phyloP scores from a whole-genome alignment of 2,888 invertebrate genomes.

The Actias luna region DNA sequence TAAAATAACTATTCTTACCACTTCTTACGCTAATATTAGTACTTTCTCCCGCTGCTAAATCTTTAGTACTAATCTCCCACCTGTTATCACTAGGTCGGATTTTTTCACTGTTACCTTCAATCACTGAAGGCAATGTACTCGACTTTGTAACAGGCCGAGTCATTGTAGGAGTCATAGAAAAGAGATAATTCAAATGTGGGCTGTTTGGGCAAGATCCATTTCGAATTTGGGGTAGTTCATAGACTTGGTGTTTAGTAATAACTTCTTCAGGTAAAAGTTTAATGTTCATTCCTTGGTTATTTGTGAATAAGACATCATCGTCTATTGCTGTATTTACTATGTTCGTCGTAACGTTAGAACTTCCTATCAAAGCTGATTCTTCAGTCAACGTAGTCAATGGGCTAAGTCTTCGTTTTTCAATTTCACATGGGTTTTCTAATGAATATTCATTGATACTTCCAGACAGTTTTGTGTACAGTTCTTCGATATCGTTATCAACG shows the following conservation, averaged over 20 bases:
- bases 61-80: constrained; percentile 51
- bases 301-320: constrained; percentile 46
- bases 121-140: constrained; percentile 35
- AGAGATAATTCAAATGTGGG: constrained; percentile 53
- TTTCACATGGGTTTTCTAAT: constrained; percentile 33
- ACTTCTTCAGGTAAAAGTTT: constrained; percentile 43
- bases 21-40: constrained; percentile 42
- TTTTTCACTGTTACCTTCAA: constrained; percentile 37
- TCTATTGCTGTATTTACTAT: constrained; percentile 23
- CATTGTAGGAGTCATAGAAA: constrained; percentile 38
- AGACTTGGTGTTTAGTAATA: background rate
- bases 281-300: constrained; percentile 47
- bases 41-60: constrained; percentile 64
- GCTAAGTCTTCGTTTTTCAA: constrained; percentile 39
- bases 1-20: constrained; percentile 42
- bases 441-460: constrained; percentile 42
- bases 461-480: constrained; percentile 57
- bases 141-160: constrained; percentile 33
- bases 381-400: constrained; percentile 66
- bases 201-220: constrained; percentile 42
- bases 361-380: constrained; percentile 57
- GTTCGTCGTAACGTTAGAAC: constrained; percentile 23
- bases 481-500: constrained; percentile 57
- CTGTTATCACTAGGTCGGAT: constrained; percentile 40
- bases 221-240: constrained; percentile 66